These are phyloP conservation scores for Rousettus madagascariensis DNA, from an alignment of 2,797 vertebrate genomes.

Conservation along the genomic window DNA sequence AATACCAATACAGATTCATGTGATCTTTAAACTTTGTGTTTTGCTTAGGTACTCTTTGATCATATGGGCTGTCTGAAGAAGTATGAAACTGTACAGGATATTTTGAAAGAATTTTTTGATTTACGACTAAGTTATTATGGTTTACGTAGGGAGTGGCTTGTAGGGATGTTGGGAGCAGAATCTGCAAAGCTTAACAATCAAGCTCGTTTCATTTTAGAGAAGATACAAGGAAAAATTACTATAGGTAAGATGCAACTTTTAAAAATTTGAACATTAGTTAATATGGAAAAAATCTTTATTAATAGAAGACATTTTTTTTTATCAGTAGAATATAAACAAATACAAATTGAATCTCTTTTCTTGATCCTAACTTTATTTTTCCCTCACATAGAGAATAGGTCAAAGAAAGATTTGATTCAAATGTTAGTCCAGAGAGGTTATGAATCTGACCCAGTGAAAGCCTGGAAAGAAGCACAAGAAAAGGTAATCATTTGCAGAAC, in stretches of 20 bases:
- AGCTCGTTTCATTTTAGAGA: conserved; percentile 97
- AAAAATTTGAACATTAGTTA: conserved; percentile 63
- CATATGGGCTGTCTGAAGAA: conserved; percentile 99
- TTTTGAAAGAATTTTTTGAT: conserved; percentile 97
- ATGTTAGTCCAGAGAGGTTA: conserved; percentile 97
- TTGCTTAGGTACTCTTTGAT: conserved; percentile 95
- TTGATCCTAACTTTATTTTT: conserved; percentile 66
- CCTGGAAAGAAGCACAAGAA: conserved; percentile 94
- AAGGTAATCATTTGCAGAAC: conserved; percentile 85
- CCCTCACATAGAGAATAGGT: conserved; percentile 93
- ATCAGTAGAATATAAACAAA: conserved; percentile 73
- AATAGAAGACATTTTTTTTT: conserved; percentile 70
- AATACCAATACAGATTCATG: conserved; percentile 21
- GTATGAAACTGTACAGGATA: conserved; percentile 97
- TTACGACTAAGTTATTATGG: conserved; percentile 96
- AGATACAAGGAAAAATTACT: conserved; percentile 96
- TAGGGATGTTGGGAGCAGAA: conserved; percentile 95
- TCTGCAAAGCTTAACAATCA: conserved; percentile 97
- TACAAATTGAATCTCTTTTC: conserved; percentile 77
- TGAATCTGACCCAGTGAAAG: conserved; percentile 96
- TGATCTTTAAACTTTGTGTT: not conserved
- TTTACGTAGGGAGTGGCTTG: conserved; percentile 96
- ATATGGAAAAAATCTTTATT: conserved; percentile 65
- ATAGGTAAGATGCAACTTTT: conserved; percentile 89
- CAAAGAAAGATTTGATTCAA: conserved; percentile 95